Percentiles rank a stretch among this genome's conserved stretches.
Evolutionary conservation across 2,113 vertebrate genomes (phyloP).

Genomic region (Pantherophis guttatus): DNA sequence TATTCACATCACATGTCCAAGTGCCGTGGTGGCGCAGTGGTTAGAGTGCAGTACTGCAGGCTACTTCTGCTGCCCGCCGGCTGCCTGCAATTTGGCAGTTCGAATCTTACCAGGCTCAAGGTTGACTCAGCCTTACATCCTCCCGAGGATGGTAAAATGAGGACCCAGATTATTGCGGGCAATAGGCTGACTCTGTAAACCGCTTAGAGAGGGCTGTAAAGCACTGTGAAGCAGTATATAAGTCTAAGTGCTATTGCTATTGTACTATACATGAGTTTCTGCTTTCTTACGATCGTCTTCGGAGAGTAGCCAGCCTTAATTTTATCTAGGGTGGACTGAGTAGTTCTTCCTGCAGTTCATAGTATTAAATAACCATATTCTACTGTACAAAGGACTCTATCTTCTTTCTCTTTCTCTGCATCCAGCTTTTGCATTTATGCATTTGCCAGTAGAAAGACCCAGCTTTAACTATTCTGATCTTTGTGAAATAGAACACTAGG

Average conservation of each 20-base stretch:
- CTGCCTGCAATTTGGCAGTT: too few relatives aligned
- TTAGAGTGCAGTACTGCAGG: too few relatives aligned
- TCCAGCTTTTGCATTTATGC: background rate
- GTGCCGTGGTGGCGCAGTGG: too few relatives aligned
- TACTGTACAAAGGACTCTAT: background rate
- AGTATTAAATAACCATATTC: background rate
- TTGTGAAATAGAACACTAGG: background rate
- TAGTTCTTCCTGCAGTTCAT: background rate
- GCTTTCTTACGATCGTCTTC: background rate
- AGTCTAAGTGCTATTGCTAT: background rate
- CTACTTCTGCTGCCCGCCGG: too few relatives aligned
- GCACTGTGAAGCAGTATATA: too few relatives aligned
- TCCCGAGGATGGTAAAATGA: too few relatives aligned
- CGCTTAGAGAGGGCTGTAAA: too few relatives aligned
- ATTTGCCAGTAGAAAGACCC: background rate
- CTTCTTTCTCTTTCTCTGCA: background rate
- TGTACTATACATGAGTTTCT: background rate
- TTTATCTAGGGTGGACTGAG: background rate
- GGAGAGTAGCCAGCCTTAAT: background rate
- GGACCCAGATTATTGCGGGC: too few relatives aligned
- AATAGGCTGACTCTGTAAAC: too few relatives aligned
- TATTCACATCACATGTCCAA: background rate
- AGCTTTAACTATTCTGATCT: background rate
- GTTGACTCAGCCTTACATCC: too few relatives aligned
- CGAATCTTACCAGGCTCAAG: too few relatives aligned